A percentile compares a stretch with the other conserved stretches of the same genome.
phyloP scores from a whole-genome alignment of 1,140 invertebrate genomes.

The Antheraea pernyi region DNA sequence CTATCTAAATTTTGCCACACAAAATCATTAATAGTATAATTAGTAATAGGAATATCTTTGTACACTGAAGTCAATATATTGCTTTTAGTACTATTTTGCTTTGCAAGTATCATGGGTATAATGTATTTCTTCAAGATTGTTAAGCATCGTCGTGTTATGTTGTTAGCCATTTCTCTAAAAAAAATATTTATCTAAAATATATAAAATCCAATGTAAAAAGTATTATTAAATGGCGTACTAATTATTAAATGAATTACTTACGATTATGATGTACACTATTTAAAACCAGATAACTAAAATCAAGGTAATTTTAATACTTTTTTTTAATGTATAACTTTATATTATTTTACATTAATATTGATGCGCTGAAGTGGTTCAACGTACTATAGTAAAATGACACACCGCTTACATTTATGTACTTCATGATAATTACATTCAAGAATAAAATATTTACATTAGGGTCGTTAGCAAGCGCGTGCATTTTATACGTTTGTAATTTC shows the following conservation, averaged over 20 bases:
- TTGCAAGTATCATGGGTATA: neutral
- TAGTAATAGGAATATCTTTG: constrained; percentile 39
- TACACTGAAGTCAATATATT: constrained; percentile 55
- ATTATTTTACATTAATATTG: no score
- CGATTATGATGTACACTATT: neutral
- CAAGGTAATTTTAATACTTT: no score
- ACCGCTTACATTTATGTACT: no score
- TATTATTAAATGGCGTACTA: neutral
- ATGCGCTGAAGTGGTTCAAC: no score
- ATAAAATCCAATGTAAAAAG: no score
- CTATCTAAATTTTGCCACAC: constrained; percentile 66
- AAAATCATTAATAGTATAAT: constrained; percentile 65
- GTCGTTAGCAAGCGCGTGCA: no score
- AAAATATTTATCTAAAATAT: neutral
- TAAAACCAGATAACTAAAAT: no score
- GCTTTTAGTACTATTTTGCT: constrained; percentile 34
- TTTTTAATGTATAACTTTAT: no score
- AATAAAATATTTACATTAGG: no score
- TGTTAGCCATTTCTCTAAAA: neutral
- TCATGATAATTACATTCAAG: no score
- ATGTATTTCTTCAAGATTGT: neutral
- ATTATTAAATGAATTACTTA: neutral
- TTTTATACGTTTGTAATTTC: no score
- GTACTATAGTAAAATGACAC: no score
- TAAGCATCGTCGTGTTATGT: neutral